Percentiles rank a stretch among this genome's conserved stretches.
Evolutionary conservation across 2,113 vertebrate genomes (phyloP).

Genomic region (Upupa epops): DNA sequence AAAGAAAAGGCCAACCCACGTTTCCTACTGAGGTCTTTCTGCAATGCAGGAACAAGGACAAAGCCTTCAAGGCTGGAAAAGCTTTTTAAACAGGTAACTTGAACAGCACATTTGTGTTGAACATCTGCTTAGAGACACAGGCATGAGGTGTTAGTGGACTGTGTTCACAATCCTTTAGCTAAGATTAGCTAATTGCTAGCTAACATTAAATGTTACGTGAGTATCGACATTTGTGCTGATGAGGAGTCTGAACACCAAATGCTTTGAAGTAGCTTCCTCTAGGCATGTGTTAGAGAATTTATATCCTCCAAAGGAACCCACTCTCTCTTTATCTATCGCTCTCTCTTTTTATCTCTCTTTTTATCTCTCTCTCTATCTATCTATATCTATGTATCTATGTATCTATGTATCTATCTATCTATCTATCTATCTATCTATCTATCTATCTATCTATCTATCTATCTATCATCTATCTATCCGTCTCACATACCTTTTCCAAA

Average conservation of each 20-base stretch:
- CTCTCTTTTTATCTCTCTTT: too few relatives aligned
- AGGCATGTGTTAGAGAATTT: not conserved
- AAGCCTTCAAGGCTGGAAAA: not conserved
- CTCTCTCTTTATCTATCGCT: not conserved
- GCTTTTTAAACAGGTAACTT: not conserved
- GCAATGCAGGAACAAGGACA: not conserved
- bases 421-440: not conserved
- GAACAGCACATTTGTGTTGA: not conserved
- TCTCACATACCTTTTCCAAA: not conserved
- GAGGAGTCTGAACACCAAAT: not conserved
- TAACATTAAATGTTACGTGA: not conserved
- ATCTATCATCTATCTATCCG: too few relatives aligned
- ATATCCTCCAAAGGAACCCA: not conserved
- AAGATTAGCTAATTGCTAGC: not conserved
- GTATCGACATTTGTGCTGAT: not conserved
- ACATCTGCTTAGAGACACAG: not conserved
- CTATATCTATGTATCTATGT: too few relatives aligned
- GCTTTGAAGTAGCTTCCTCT: not conserved
- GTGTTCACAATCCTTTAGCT: not conserved
- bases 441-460: too few relatives aligned
- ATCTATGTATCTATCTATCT: too few relatives aligned
- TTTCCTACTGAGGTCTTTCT: not conserved
- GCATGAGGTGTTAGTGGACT: not conserved
- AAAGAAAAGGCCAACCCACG: not conserved
- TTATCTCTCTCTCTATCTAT: too few relatives aligned